Conservation (phyloP, 2,888 invertebrate species). For the Steinernema carpocapsae region DNA sequence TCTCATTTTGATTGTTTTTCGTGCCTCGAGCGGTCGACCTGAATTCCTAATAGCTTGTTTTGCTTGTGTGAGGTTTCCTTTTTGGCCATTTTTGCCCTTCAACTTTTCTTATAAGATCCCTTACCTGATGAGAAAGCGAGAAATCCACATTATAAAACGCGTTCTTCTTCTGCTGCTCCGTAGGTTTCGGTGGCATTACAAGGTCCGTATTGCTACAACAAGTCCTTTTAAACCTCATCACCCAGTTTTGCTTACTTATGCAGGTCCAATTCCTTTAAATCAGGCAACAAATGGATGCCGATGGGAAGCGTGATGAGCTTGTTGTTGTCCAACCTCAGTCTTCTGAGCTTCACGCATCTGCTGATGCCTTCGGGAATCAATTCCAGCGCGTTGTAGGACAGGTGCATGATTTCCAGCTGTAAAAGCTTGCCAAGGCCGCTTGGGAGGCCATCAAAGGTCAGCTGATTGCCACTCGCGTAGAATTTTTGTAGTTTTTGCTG, state of each 20-base stretch:
- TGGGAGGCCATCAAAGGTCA: slow-evolving; percentile 92
- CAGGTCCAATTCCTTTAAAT: slow-evolving; percentile 79
- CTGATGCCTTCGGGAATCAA: slow-evolving; percentile 98
- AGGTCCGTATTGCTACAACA: slow-evolving; percentile 80
- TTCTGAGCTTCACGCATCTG: slow-evolving; percentile 71
- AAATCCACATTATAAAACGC: slow-evolving; percentile 97
- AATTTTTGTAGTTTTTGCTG: slow-evolving; percentile 81
- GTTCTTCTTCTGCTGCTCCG: slow-evolving; percentile 75
- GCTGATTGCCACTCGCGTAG: slow-evolving; percentile 90
- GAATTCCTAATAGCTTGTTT: no score
- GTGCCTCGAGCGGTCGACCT: no score
- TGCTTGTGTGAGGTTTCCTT: no score
- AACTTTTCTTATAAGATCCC: no score
- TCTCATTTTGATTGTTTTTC: no score
- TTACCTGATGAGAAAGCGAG: slow-evolving; percentile 90
- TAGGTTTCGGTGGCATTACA: slow-evolving; percentile 95
- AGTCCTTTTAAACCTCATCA: not conserved
- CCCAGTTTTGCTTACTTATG: slow-evolving; percentile 53
- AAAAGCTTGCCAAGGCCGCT: slow-evolving; percentile 95
- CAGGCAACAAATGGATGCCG: slow-evolving; percentile 90
- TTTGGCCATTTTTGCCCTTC: no score
- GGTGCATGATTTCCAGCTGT: slow-evolving; percentile 90
- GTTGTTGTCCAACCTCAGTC: slow-evolving; percentile 89
- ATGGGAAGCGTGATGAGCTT: slow-evolving; percentile 93
- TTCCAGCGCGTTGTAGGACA: slow-evolving; percentile 91